Conservation (phyloP, 2,888 invertebrate species). For the Neocrepidodera transversa region DNA sequence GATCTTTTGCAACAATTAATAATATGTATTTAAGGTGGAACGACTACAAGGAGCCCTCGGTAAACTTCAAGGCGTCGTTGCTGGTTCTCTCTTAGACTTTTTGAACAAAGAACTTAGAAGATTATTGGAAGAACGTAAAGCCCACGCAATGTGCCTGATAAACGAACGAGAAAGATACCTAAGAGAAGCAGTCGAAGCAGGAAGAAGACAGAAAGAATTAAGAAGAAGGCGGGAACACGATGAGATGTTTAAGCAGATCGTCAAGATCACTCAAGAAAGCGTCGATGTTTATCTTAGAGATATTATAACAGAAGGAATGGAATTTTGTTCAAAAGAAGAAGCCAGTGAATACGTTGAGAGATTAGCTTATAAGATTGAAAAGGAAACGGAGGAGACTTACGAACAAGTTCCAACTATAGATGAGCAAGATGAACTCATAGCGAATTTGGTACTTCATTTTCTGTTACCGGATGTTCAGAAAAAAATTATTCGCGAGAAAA, state of each 20-base stretch:
- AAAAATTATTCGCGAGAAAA: conserved; percentile 55
- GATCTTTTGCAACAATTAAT: no score
- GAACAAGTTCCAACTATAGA: conserved; percentile 15
- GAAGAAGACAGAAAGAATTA: conserved; percentile 78
- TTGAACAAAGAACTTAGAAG: conserved; percentile 80
- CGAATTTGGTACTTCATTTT: conserved; percentile 67
- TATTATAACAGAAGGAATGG: conserved; percentile 68
- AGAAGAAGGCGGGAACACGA: conserved; percentile 76
- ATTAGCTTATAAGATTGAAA: conserved; percentile 66
- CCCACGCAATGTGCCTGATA: conserved; percentile 79
- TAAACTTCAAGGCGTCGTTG: conserved; percentile 74
- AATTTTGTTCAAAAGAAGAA: conserved; percentile 65
- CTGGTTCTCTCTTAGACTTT: conserved; percentile 76
- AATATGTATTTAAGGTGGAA: conserved; percentile 63
- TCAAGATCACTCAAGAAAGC: conserved; percentile 68
- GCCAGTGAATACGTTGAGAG: conserved; percentile 64
- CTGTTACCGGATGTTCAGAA: conserved; percentile 65
- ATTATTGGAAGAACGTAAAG: conserved; percentile 77
- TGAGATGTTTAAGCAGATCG: conserved; percentile 77
- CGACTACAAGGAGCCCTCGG: conserved; percentile 69
- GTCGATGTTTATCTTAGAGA: conserved; percentile 70
- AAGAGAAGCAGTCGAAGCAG: conserved; percentile 82
- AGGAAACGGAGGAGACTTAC: conserved; percentile 58
- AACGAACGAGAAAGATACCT: conserved; percentile 79
- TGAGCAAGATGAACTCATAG: conserved; percentile 65